Conservation (phyloP, 2,797 vertebrate genomes). For the Sebastes cheni region DNA sequence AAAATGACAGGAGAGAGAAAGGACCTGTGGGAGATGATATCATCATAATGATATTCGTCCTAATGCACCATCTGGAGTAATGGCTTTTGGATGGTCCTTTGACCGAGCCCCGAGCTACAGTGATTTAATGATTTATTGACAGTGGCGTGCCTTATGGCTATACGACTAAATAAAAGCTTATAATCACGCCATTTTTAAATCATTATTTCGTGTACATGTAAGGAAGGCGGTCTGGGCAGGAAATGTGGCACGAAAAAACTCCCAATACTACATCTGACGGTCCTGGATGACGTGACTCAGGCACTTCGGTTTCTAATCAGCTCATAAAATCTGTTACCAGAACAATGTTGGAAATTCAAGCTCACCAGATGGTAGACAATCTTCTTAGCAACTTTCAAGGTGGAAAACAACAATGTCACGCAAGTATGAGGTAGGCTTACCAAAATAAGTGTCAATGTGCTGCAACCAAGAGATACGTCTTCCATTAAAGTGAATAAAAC, state of each 20-base stretch:
- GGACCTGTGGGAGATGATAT: conserved; percentile 68
- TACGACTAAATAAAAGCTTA: conserved; percentile 56
- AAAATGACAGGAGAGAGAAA: conserved; percentile 37
- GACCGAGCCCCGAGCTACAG: conserved; percentile 63
- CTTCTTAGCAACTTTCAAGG: background rate
- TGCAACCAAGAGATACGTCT: background rate
- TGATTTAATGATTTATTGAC: conserved; percentile 74
- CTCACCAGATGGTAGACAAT: background rate
- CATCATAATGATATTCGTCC: conserved; percentile 69
- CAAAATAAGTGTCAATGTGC: background rate
- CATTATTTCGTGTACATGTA: conserved; percentile 32
- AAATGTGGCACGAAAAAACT: background rate
- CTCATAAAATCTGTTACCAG: background rate
- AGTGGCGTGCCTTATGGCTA: conserved; percentile 39
- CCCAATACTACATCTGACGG: background rate
- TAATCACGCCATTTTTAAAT: conserved; percentile 47
- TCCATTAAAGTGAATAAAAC: background rate
- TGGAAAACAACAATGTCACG: background rate
- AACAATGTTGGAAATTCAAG: background rate
- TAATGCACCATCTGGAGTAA: conserved; percentile 75
- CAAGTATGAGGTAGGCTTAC: background rate
- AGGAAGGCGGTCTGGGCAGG: background rate
- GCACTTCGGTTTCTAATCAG: background rate
- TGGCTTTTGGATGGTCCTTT: conserved; percentile 67
- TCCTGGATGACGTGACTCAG: background rate